Base-by-base conservation (phyloP, 2,113 vertebrate genomes). In the Pterocles burchelli region DNA sequence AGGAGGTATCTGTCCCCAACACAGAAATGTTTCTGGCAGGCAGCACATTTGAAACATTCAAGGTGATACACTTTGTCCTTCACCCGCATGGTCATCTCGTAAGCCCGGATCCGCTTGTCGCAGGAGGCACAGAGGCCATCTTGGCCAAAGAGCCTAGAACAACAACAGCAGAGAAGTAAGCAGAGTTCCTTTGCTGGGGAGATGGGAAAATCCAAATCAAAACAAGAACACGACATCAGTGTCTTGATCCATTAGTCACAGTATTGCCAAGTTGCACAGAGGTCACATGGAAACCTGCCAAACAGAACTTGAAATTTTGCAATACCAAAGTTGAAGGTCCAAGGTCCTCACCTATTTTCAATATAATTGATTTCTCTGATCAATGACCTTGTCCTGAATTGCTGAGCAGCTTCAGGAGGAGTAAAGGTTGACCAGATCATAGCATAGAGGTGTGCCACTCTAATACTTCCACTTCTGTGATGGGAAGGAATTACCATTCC, bases 1-100 rank as follows among this genome's bases (percentile, higher is more conserved):
- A 99, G 99, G 87, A 99, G 98, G 96, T 99, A 99, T 72, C 99
- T 99, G 97, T 99, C 99, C 7, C 99, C 99, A 4, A 99, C 99
- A 6, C 99, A 99, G 98, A 99, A 99, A 65, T 99, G 99, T 95
- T 99, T 99, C 98, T 99, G 99, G 97, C 99, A 99, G 92, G 99
- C 99, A 0, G 99, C 99, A 1, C 99, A 99, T 93, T 99, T 99
- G 98, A 99, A 99, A 96, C 99, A 99, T 94, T 99, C 99, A 6
- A 99, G 98, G 97, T 99, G 99, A 80, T 99, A 99, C 49, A 99
- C 99, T 96, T 99, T 99, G 98, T 99, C 99, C 90, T 99, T 98
- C 96, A 99, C 99, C 10, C 99, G 94, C 99, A 99, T 99, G 2
- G 99, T 99, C 99, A 99, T 99, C 98, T 99, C 99, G 6, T 99